Percentiles rank a stretch among this genome's conserved stretches.
Conservation (phyloP, 2,113 vertebrate genomes). For the Zapornia atra region DNA sequence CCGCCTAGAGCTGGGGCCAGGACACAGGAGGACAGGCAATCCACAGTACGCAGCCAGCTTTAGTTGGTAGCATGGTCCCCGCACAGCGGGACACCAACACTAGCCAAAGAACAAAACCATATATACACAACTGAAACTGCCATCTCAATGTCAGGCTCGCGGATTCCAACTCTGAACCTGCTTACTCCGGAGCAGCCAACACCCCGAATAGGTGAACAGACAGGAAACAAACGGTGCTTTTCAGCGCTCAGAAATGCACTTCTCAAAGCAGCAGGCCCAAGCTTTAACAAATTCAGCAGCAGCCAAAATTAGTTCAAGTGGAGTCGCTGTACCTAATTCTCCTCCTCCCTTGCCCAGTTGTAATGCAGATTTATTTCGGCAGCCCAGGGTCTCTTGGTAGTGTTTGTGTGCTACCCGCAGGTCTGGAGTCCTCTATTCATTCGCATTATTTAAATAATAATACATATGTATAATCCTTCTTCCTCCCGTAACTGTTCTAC, state of each 20-base stretch:
- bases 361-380: slow-evolving; percentile 3
- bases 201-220: background rate
- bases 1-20: background rate
- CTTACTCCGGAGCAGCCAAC: slow-evolving; percentile 27
- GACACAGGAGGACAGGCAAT: background rate
- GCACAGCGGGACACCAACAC: background rate
- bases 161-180: slow-evolving; percentile 12
- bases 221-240: background rate
- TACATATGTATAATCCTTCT: slow-evolving; percentile 54
- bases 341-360: background rate
- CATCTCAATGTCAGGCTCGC: slow-evolving; percentile 49
- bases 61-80: background rate
- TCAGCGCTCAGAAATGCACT: background rate
- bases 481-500: slow-evolving; percentile 47
- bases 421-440: slow-evolving; percentile 34
- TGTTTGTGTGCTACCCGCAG: background rate
- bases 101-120: slow-evolving; percentile 9
- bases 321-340: slow-evolving; percentile 1
- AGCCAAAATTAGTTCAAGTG: background rate
- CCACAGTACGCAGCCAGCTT: background rate
- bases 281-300: background rate
- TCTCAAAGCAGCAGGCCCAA: background rate
- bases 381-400: background rate
- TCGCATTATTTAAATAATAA: slow-evolving; percentile 49
- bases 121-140: background rate